Evolutionary conservation across 1,140 invertebrate genomes (phyloP), one percentile per base, ranked within the genome.

Genomic region (Cylas formicarius): DNA sequence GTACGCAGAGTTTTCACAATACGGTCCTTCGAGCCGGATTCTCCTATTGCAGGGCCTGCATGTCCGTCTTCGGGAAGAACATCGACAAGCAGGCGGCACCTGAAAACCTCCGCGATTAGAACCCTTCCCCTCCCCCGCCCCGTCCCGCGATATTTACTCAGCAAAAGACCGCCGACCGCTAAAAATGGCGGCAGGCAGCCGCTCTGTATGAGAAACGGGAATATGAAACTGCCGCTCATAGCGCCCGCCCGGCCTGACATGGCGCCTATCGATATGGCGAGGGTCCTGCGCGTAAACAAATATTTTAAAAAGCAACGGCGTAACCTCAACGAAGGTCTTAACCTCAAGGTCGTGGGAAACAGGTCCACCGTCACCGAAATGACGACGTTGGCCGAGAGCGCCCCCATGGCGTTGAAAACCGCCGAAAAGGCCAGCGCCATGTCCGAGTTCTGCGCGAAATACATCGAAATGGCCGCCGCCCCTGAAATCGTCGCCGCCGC

Each of bases 311-410:
- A 24, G 21, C 2, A 39, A 17, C n/a, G n/a, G n/a, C n/a, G 10
- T 8, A n/a, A 21, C 3, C 14, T 17, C 20, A 10, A 42, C 4
- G 44, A 18, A 31, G 29, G 18, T 31, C 13, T 21, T 35, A 42
- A 56, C 57, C 60, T 55, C 48, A 64, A 57, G 37, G 51, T 57
- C 7, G 62, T 64, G 31, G 62, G 62, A 40, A 64, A 62, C n/a
- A 62, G 26, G 45, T 64, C 58, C 18, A 62, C 52, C 18, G 56
- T 48, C 2, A 60, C 46, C 7, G 54, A 50, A n/a, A 58, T 33
- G 17, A 59, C 35, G 4, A 57, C 46, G 34, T 59, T 63, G 7
- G 44, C 43, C 13, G 40, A 50, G 24, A 63, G 45, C 24, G 57
- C 52, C 2, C 42, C 44, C 5, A 50, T 32, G 5, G 50, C 49